These are phyloP conservation scores for Hystrix brachyura DNA, from an alignment of 2,113 vertebrate species.

Conservation along the genomic window DNA sequence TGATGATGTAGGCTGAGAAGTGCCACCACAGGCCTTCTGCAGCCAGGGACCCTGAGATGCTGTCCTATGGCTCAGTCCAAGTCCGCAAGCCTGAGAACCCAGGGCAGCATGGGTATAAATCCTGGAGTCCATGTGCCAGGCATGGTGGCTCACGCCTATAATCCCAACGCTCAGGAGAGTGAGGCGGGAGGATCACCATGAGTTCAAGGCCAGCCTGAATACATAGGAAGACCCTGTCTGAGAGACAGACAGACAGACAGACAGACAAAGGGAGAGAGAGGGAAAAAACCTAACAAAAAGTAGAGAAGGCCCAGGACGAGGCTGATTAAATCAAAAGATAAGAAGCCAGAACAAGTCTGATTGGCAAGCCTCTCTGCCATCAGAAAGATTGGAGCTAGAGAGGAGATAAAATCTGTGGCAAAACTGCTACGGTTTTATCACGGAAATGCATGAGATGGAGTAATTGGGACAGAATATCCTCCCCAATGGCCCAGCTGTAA, in stretches of 20 bases:
- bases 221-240: not conserved
- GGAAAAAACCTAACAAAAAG: not conserved
- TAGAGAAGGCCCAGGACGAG: not conserved
- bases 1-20: not conserved
- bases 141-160: not conserved
- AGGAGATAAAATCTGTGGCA: not conserved
- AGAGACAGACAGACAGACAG: too few relatives aligned
- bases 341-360: not conserved
- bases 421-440: not conserved
- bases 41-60: not conserved
- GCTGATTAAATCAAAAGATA: not conserved
- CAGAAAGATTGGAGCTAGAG: not conserved
- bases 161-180: not conserved
- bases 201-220: not conserved
- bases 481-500: not conserved
- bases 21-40: not conserved
- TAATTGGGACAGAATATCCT: not conserved
- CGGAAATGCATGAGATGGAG: not conserved
- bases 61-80: not conserved
- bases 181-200: not conserved
- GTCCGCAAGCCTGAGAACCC: not conserved
- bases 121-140: not conserved
- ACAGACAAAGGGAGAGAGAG: not conserved
- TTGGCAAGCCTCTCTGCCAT: not conserved
- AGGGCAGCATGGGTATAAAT: not conserved